Conservation (phyloP, 2,888 invertebrate species). For the Apodemia zela region DNA sequence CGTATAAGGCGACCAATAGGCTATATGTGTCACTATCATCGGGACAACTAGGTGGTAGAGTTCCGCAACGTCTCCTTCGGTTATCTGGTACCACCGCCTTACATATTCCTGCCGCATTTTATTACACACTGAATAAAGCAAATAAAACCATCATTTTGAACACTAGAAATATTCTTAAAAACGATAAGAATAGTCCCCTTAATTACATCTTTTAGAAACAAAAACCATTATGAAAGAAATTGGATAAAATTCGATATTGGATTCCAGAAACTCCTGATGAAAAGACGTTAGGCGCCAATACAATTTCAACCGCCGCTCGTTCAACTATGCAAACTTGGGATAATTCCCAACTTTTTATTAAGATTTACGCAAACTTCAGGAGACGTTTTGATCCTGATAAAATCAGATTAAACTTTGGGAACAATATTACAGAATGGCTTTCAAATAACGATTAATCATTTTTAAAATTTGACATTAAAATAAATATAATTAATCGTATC, state of each 20-base stretch:
- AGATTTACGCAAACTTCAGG: constrained; percentile 36
- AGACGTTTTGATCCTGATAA: constrained; percentile 22
- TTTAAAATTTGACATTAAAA: neutral
- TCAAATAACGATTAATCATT: constrained; percentile 3
- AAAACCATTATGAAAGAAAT: neutral
- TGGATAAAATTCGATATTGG: constrained; percentile 21
- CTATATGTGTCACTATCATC: too few species aligned
- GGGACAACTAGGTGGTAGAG: too few species aligned
- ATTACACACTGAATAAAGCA: too few species aligned
- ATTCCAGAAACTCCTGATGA: constrained; percentile 22
- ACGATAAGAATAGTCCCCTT: neutral
- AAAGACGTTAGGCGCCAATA: constrained; percentile 18
- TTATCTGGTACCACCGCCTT: too few species aligned
- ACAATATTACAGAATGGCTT: neutral
- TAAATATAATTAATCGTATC: neutral
- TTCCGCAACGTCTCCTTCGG: too few species aligned
- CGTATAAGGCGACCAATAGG: too few species aligned
- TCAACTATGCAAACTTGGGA: constrained; percentile 28
- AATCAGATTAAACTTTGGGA: constrained; percentile 13
- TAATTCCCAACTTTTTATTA: constrained; percentile 43
- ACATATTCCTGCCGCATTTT: too few species aligned
- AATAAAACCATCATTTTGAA: too few species aligned
- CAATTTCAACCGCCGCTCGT: constrained; percentile 21
- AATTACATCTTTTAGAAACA: neutral
- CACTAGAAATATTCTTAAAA: too few species aligned